phyloP scores from a whole-genome alignment of 35 echinoderm and acorn worm species.

The Eucidaris tribuloides region DNA sequence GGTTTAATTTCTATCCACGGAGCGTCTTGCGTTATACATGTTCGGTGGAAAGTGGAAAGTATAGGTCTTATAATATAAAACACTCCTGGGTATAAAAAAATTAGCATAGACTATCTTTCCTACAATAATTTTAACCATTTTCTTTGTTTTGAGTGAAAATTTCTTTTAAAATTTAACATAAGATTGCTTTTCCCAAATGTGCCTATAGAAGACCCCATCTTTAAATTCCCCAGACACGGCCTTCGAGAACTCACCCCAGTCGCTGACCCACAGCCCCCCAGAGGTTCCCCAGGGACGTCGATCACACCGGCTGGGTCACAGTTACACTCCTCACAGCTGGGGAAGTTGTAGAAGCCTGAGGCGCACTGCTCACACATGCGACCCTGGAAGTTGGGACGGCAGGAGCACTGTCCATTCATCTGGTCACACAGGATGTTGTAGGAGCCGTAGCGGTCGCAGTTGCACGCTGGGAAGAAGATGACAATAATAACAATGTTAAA shows the following conservation, averaged over 20 bases:
- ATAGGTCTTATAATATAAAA: too few relatives aligned
- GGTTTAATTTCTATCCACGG: background rate
- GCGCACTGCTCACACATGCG: conserved; percentile 71
- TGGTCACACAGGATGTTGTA: conserved; percentile 74
- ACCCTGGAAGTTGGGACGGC: conserved; percentile 60
- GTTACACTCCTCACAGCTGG: conserved; percentile 80
- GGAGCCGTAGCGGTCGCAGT: conserved; percentile 65
- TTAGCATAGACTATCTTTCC: too few relatives aligned
- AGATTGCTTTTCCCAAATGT: too few relatives aligned
- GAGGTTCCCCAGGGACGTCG: conserved; percentile 80
- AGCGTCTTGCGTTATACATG: too few relatives aligned
- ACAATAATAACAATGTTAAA: too few relatives aligned
- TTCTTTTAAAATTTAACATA: too few relatives aligned
- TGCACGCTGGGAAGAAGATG: conserved; percentile 70
- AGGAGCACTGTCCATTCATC: conserved; percentile 77
- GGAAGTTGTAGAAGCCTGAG: conserved; percentile 78
- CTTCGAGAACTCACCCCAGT: conserved; percentile 57
- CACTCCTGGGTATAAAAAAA: too few relatives aligned
- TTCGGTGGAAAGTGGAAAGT: too few relatives aligned
- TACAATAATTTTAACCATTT: too few relatives aligned
- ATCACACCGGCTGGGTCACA: conserved; percentile 92
- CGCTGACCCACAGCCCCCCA: conserved; percentile 84
- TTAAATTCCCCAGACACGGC: too few relatives aligned
- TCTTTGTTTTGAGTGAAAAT: too few relatives aligned
- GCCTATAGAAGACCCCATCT: too few relatives aligned